Base-by-base conservation (phyloP, 2,113 vertebrate species). In the Ariopsis seemanni region DNA sequence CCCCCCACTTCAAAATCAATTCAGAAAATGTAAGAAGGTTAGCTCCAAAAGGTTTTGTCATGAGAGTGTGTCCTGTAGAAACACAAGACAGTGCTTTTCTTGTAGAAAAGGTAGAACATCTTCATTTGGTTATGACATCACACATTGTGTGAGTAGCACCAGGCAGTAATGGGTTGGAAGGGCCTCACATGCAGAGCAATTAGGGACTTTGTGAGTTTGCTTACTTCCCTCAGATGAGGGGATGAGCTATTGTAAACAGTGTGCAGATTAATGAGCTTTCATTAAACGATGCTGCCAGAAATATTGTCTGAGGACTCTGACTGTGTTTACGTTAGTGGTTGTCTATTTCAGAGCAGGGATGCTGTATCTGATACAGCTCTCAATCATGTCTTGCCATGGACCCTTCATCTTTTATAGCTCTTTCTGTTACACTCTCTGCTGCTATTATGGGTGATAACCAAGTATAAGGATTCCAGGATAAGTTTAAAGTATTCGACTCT, bases 221-320 rank as follows among this genome's bases (percentile, higher is more conserved):
- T 67, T 83, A 52, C 52, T 83, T 83, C 55, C 25, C 12, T 11
- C 42, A 52, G 48, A 67, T 83, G 42, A 83, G 14, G 48, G 22
- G 25, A 67, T 67, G 62, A 8, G 42, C 62, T 67, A 52, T 14
- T 57, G 82, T 83, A 83, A 67, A 83, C 34, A 52, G 62, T 7
- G 2, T 27, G 82, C 48, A 53, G 82, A 83, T 83, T 83, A 67
- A 83, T 83, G 82, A 83, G 82, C 12, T 83, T 83, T 52, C 82
- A 83, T 67, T 67, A 83, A 22, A 12, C 34, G 1, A 52, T 15
- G 25, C 62, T 67, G 82, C 48, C 34, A 67, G 62, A 83, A 67
- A 83, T 52, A 50, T 83, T 65, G 79, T 60, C 79, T 42, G 17
- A 60, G 17, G 57, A 62, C 30, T 17, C 22, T 69, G 53, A 65